These are phyloP conservation scores for Balanococcus diminutus DNA, from an alignment of 2,888 invertebrate species.

Conservation along the genomic window DNA sequence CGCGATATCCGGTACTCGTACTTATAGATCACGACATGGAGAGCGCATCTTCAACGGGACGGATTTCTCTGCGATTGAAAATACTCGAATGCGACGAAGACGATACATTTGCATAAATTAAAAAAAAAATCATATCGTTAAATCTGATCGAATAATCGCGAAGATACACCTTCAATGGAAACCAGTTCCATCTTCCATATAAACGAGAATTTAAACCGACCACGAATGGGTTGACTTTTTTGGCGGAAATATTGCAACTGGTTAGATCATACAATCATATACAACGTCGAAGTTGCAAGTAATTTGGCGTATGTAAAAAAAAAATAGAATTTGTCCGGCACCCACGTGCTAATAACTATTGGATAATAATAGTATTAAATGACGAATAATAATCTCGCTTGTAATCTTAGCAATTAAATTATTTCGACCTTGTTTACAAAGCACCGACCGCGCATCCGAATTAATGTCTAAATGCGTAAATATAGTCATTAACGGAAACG, in stretches of 20 bases:
- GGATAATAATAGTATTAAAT: conserved; percentile 32
- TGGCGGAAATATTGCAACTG: not conserved
- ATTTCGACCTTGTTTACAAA: conserved; percentile 43
- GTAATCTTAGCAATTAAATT: conserved; percentile 41
- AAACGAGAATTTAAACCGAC: not conserved
- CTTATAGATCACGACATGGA: not conserved
- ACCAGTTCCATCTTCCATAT: not conserved
- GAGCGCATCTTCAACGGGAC: not conserved
- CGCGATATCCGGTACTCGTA: not conserved
- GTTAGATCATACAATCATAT: not conserved
- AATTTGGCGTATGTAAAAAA: not conserved
- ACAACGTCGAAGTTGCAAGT: not conserved
- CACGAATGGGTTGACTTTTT: not conserved
- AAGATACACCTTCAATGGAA: not conserved
- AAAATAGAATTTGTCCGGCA: not conserved
- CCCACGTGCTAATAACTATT: conserved; percentile 9
- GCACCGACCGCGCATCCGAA: not conserved
- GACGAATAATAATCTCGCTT: conserved; percentile 15
- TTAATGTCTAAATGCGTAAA: conserved; percentile 35
- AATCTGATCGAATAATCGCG: not conserved
- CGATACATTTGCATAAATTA: not conserved
- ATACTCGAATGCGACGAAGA: not conserved
- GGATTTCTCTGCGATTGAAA: not conserved
- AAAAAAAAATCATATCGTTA: not conserved
- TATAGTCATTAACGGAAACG: conserved; percentile 38